Conservation (phyloP, 2,797 vertebrate genomes). For the Melanogrammus aeglefinus region DNA sequence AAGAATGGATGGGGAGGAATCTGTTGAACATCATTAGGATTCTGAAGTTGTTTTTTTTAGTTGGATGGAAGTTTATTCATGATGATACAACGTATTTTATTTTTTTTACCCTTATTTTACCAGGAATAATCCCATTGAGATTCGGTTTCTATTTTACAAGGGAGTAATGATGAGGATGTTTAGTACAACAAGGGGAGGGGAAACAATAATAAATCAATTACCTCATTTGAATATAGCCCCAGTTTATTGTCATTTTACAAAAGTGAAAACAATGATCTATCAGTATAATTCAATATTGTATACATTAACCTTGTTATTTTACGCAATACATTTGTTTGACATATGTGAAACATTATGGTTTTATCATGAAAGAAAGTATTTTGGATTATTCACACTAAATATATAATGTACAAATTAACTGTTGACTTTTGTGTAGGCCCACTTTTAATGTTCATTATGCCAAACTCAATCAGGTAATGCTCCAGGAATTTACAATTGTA, state of each 20-base stretch:
- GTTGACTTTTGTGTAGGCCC: background rate
- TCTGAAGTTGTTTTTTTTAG: background rate
- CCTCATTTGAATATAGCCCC: background rate
- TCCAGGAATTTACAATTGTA: background rate
- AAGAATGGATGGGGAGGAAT: background rate
- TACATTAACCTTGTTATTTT: background rate
- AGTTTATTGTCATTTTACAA: too few species aligned
- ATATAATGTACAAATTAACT: background rate
- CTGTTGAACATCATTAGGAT: background rate
- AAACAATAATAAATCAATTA: background rate
- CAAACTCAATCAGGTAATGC: background rate
- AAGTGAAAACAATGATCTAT: background rate
- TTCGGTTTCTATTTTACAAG: too few species aligned
- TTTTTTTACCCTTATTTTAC: too few species aligned
- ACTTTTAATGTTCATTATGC: background rate
- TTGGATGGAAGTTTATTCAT: background rate
- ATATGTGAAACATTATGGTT: background rate
- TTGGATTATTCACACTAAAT: background rate
- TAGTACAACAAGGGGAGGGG: background rate
- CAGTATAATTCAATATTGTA: background rate
- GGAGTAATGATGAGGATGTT: background rate
- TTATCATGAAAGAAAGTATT: background rate
- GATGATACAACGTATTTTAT: background rate
- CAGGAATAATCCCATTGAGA: too few species aligned
- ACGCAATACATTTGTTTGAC: background rate